Evolutionary conservation across 2,113 vertebrate species (phyloP).

Genomic region (Opisthocomus hoazin): DNA sequence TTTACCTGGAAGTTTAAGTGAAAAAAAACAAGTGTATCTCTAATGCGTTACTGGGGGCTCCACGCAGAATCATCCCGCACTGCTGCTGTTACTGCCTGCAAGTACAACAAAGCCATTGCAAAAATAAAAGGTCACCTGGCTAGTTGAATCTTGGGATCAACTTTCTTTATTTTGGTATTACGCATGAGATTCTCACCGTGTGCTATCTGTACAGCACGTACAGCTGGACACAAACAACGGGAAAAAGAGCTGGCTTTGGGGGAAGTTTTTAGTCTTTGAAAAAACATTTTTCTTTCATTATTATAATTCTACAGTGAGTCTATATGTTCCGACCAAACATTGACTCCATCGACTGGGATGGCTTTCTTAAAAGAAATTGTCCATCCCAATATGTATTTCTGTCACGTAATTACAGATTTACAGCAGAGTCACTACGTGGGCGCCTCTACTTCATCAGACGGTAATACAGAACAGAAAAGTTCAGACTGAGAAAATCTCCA

Average conservation of each 20-base stretch:
- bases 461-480: not conserved
- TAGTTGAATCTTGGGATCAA: not conserved
- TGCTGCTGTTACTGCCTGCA: not conserved
- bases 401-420: not conserved
- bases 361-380: not conserved
- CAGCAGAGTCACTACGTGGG: not conserved
- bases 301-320: rapidly evolving
- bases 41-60: not conserved
- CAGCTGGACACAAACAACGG: not conserved
- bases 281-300: not conserved
- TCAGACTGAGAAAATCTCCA: not conserved
- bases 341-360: not conserved
- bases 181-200: rapidly evolving
- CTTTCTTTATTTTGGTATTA: not conserved
- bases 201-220: not conserved
- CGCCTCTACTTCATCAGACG: not conserved
- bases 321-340: rapidly evolving
- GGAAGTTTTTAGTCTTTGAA: not conserved
- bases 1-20: not conserved
- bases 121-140: not conserved
- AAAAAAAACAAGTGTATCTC: not conserved
- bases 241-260: not conserved
- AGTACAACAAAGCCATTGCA: not conserved
- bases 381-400: not conserved
- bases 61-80: not conserved